Evolutionary conservation across 1,140 invertebrate genomes (phyloP), one percentile per base, ranked within the genome.

Genomic region (Drosophila mauritiana): DNA sequence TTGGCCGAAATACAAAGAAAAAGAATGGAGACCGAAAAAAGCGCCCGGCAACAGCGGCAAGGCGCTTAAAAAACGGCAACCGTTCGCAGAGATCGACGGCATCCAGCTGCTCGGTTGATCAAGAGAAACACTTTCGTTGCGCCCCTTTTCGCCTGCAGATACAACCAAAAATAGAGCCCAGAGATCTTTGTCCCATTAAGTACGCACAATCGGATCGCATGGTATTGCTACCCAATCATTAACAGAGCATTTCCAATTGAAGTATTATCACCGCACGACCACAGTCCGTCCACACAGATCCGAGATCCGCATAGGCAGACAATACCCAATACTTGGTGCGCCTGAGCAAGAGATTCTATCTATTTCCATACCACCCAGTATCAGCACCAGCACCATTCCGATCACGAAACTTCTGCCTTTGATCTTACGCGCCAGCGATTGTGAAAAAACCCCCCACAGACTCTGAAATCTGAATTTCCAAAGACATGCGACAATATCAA

Each of bases 401-500:
- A 31, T 45, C 20, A 13, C 51, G 31, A 11, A 59, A 17, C 37
- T 56, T 63, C 43, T 43, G n/a, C 42, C 58, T 63, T 70, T 42
- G 43, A 54, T 55, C 39, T 63, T 31, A 22, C 12, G 12, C 48
- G n/a, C 34, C 39, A 56, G 17, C 42, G 42, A 43, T 27, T 27
- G 46, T 48, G 22, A 27, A 25, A 48, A 22, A 48, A 48, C 6
- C 45, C 45, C 45, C 13, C 43, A 22, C 45, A 25, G 46, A 15
- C 42, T 54, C 37, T 48, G 40, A 56, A 39, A 46, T 46, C 27
- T 55, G 27, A 40, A 69, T 63, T 82, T 82, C 79, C 80, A 69
- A 69, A 79, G 80, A 82, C 80, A 82, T 74, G 80, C 65, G 80
- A 82, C 80, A 82, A 82, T 82, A 82, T 83, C 43, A 36, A 36